Evolutionary conservation across 2,888 invertebrate genomes (phyloP), one percentile per base, ranked within the genome.

Genomic region (Amorpha juglandis): DNA sequence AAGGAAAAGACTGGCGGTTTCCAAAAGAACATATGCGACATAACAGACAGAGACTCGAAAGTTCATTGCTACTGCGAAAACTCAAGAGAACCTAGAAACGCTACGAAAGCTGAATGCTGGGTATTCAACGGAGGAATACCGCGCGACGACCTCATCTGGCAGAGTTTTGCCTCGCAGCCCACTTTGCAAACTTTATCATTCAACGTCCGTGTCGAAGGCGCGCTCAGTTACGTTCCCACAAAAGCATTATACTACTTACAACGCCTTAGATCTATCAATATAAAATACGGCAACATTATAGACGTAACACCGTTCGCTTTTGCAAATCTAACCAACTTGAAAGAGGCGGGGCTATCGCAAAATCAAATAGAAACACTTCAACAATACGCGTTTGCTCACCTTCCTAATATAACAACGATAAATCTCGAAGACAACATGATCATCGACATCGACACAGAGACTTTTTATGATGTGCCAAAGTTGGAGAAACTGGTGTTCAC

Each of bases 361-460:
- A 97, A 96, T 86, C 95, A 95, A 79, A 96, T 98, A 63, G 94
- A 95, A 78, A 93, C 88, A 0, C 86, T 98, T 72, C 95, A 95
- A 68, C 94, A 94, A 73, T 95, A 95, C 80, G 95, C 97, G 0
- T 96, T 98, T 76, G 95, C 96, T 63, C 95, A 96, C 84, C 93
- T 97, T 77, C 95, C 95, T 0, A 95, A 95, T 68, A 87, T 97
- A 75, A 95, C 95, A 1, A 91, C 94, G 52, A 92, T 98, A 72
- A 95, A 95, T 83, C 87, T 98, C 73, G 96, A 96, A 78, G 96
- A 96, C 71, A 98, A 98, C 88, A 94, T 95, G 82, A 96, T 98
- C 73, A 93, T 95, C 14, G 96, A 96, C 81, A 95, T 98, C 65
- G 95, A 95, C 75, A 94, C 95, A 64, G 95, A 95, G 76, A 96